Base-by-base conservation (phyloP, 2,113 vertebrate genomes). In the Ascaphus truei region DNA sequence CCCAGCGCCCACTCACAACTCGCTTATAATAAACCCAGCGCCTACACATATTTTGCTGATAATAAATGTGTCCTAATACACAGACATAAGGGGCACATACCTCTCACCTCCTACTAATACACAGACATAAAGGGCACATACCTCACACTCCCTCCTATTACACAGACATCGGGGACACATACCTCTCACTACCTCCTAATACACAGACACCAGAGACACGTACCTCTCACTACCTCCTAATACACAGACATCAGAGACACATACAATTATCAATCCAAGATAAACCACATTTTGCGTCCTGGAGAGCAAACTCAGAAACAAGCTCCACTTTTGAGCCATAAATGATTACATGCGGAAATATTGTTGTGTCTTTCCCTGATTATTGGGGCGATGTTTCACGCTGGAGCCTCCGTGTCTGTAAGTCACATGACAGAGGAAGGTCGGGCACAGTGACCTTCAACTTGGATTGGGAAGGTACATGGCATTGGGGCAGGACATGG, bases 341-440 rank as follows among this genome's bases (percentile, higher is more conserved):
- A 65, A 53, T 65, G 48, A 53, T 62, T 50, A 62, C 47, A 31
- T 16, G 37, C 59, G 23, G 37, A 48, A 57, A 43, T 57, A 58
- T 47, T 68, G 47, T 26, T 7, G 18, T 33, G 16, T 31, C 29
- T 22, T 33, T 41, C 37, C 53, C 65, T 23, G 41, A 43, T 62
- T 29, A 47, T 47, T 43, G 33, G 60, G 30, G 56, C 26, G 25
- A 68, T 47, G 30, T 47, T 68, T 68, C 41, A 41, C 39, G 23
- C 15, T 53, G 8, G 31, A 45, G 13, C 1, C n/a, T n/a, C 50
- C 18, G 11, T 59, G 53, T 26, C 53, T 57, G 65, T 39, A 68
- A 68, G 23, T 68, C 65, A 68, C 52, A 34, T 68, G 65, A 68
- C 41, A 1, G 9, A 36, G 53, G 29, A 27, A 33, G 52, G 39